These are phyloP conservation scores for Oscheius onirici DNA, from an alignment of 2,888 invertebrate species.

Conservation along the genomic window DNA sequence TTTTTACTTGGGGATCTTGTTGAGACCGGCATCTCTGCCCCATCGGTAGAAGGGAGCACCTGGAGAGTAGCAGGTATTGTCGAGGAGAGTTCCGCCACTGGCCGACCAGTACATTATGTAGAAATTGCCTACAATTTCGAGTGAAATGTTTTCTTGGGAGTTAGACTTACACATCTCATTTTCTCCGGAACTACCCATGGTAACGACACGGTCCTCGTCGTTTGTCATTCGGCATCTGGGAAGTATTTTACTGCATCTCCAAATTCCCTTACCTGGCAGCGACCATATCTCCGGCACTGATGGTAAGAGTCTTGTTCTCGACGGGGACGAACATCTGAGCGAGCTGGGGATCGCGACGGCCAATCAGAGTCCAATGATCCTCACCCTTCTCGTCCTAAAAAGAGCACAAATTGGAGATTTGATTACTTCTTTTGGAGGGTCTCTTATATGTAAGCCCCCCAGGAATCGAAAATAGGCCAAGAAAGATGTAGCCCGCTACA, in stretches of 20 bases:
- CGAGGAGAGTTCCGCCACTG: conserved; percentile 44
- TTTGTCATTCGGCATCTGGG: conserved; percentile 67
- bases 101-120: conserved; percentile 71
- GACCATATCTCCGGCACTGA: conserved; percentile 72
- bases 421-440: not conserved
- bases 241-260: not conserved
- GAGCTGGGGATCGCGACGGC: conserved; percentile 85
- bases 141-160: too few relatives aligned
- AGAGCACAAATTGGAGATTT: not conserved
- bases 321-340: conserved; percentile 94
- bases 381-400: conserved; percentile 44
- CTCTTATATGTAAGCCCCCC: too few relatives aligned
- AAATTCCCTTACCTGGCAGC: conserved; percentile 37
- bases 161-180: conserved; percentile 71
- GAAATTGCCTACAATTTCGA: conserved; percentile 63
- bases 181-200: conserved; percentile 66
- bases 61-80: conserved; percentile 68
- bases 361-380: conserved; percentile 84
- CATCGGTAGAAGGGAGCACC: conserved; percentile 70
- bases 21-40: conserved; percentile 60
- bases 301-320: conserved; percentile 77
- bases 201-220: conserved; percentile 60
- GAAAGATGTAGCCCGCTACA: too few relatives aligned
- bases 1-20: conserved; percentile 62
- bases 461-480: too few relatives aligned